Evolutionary conservation across 1,140 invertebrate species (phyloP), one percentile per base, ranked within the genome.

Genomic region (Zophobas atratus): DNA sequence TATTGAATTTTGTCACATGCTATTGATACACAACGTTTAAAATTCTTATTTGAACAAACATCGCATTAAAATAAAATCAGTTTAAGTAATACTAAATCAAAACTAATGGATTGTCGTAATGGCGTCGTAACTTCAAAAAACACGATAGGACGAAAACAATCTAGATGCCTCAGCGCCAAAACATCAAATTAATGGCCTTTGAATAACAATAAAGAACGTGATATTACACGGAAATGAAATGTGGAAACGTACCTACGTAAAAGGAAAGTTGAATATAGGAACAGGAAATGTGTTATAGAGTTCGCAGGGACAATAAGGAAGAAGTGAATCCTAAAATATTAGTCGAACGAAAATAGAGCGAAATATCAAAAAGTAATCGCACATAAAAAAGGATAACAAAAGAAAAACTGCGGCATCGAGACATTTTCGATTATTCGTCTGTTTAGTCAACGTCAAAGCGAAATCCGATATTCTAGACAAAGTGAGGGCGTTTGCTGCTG

Each of bases 211-310:
- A 60, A 60, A 60, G 33, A 38, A 35, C 36, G 4, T 36, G 36
- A 60, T 36, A 60, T 60, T 38, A 38, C 56, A 60, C 56, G 35
- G 20, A 60, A 60, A 60, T 60, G 56, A 60, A 39, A 60, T 60
- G 56, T 38, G 56, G 36, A 60, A 60, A 35, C 35, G 36, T 60
- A 36, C 38, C 34, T 20, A 20, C 20, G 43, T 4, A 60, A 60
- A 60, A 8, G 8, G 56, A 60, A 60, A 36, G 35, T 60, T 32
- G 35, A 60, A 60, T 60, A 60, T 4, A 35, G 56, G 8, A 36
- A 35, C 56, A 60, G 56, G 35, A 32, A 53, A 20, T n/a, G 49
- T 53, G 20, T 60, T 60, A 36, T 60, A 60, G 38, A 60, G 34
- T 60, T 35, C 38, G 36, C 8, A 60, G 36, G 36, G 35, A 35